A percentile compares a stretch with the other conserved stretches of the same genome.
phyloP scores from a whole-genome alignment of 2,888 invertebrate species.

The Asteroscopus sphinx region DNA sequence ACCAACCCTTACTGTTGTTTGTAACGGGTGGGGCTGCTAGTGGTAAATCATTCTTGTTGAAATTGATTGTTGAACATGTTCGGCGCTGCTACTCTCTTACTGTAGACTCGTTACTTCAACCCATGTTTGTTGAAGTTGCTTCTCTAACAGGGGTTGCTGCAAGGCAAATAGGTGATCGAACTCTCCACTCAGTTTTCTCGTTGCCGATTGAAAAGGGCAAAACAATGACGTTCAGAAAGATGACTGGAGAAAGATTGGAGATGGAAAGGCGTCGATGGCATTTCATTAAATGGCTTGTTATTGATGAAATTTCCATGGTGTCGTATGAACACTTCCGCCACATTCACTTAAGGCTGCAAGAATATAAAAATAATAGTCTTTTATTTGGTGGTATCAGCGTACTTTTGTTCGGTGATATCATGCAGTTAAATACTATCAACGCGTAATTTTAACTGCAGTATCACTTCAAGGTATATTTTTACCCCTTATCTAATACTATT shows the following conservation, averaged over 20 bases:
- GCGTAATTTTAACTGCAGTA: no score
- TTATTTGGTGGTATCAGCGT: no score
- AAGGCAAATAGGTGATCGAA: neutral
- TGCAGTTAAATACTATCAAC: no score
- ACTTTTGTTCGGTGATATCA: no score
- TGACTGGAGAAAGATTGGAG: no score
- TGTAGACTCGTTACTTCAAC: slow-evolving; percentile 38
- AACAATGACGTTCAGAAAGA: neutral
- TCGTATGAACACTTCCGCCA: no score
- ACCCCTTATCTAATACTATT: no score
- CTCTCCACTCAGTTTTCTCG: neutral
- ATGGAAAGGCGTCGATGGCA: no score
- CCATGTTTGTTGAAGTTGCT: slow-evolving; percentile 51
- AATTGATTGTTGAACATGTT: slow-evolving; percentile 16
- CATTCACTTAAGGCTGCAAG: neutral
- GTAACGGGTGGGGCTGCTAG: slow-evolving; percentile 10
- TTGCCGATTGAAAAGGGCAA: neutral
- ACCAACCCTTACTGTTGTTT: slow-evolving; percentile 13
- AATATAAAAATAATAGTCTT: neutral
- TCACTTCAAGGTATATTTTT: no score
- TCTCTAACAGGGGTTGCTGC: slow-evolving; percentile 38
- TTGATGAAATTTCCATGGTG: no score
- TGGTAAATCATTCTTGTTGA: slow-evolving; percentile 15
- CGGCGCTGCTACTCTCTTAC: slow-evolving; percentile 22
- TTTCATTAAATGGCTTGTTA: no score